A percentile compares a stretch with the other conserved stretches of the same genome.
These are phyloP conservation scores for Proteles cristata DNA, from an alignment of 2,113 vertebrate genomes.

Conservation along the genomic window DNA sequence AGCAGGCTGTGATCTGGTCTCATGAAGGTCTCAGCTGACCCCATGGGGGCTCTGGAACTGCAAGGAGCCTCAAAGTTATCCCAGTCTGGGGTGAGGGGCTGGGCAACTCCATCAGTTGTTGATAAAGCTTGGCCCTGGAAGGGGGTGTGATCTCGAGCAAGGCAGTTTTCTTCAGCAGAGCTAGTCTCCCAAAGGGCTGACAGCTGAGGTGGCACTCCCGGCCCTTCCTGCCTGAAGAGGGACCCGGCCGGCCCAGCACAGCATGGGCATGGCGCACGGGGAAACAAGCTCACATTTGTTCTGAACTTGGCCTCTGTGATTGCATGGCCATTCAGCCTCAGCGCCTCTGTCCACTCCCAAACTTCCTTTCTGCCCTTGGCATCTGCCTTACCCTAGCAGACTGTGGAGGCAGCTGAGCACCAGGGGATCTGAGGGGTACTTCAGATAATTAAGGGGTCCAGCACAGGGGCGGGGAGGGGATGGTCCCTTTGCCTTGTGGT, in stretches of 20 bases:
- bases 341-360: not conserved
- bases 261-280: rapidly evolving
- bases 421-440: not conserved
- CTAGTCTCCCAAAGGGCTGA: not conserved
- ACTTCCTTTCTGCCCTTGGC: not conserved
- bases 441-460: not conserved
- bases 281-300: not conserved
- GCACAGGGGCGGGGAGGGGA: rapidly evolving
- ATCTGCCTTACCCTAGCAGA: not conserved
- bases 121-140: not conserved
- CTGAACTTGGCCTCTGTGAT: not conserved
- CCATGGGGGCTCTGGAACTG: not conserved
- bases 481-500: not conserved
- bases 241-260: not conserved
- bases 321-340: not conserved
- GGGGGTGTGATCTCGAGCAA: not conserved
- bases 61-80: not conserved
- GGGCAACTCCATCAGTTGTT: not conserved
- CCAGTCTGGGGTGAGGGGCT: not conserved
- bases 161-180: not conserved
- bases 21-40: not conserved
- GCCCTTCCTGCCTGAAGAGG: not conserved
- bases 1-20: not conserved
- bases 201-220: not conserved
- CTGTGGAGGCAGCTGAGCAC: not conserved